Percentiles rank a stretch among this genome's conserved stretches.
Evolutionary conservation across 2,113 vertebrate species (phyloP).

Genomic region (Piaya cayana): DNA sequence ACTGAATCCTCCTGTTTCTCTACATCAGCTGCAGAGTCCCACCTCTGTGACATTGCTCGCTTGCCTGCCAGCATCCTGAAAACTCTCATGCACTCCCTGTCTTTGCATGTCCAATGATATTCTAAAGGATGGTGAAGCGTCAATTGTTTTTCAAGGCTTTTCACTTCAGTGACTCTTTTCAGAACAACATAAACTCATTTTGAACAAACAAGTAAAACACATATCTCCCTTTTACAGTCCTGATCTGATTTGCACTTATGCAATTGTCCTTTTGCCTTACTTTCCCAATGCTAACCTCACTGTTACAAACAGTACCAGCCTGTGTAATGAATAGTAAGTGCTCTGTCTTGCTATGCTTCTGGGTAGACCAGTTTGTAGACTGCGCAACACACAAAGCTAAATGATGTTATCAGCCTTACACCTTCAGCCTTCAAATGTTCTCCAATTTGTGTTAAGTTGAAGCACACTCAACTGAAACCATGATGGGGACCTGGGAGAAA

Average conservation of each 20-base stretch:
- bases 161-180: neutral
- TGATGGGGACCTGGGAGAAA: neutral
- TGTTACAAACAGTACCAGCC: neutral
- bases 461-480: neutral
- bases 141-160: neutral
- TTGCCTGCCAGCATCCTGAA: neutral
- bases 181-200: neutral
- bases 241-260: neutral
- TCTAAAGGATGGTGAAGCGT: neutral
- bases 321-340: neutral
- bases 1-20: neutral
- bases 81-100: neutral
- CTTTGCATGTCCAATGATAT: neutral
- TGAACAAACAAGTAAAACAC: neutral
- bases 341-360: neutral
- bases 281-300: neutral
- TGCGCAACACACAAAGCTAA: neutral
- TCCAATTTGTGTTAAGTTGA: neutral
- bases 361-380: neutral
- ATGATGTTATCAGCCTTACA: neutral
- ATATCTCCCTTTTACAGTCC: neutral
- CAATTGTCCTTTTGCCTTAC: neutral
- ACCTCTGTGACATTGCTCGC: neutral
- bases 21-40: neutral
- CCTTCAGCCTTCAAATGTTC: neutral